A percentile compares a stretch with the other conserved stretches of the same genome.
phyloP scores from a whole-genome alignment of 2,888 invertebrate genomes.

The Eupithecia exiguata region DNA sequence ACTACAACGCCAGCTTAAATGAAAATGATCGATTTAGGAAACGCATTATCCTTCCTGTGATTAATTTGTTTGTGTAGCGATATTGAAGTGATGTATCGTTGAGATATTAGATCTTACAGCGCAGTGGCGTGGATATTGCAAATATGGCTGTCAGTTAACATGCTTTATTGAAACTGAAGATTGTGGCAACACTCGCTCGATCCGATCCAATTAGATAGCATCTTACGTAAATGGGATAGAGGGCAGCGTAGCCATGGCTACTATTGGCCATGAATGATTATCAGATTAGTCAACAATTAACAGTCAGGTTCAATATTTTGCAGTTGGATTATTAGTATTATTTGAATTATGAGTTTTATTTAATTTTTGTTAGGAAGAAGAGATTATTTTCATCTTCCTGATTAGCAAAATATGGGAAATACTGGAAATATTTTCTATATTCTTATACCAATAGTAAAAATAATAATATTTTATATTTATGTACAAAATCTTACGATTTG shows the following conservation, averaged over 20 bases:
- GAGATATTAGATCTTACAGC: conserved; percentile 34
- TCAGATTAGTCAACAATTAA: not conserved
- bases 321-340: no score
- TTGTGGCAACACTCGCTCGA: not conserved
- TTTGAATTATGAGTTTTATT: no score
- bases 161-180: conserved; percentile 16
- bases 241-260: not conserved
- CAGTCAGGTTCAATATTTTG: not conserved
- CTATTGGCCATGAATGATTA: not conserved
- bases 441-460: no score
- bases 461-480: no score
- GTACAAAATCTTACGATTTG: no score
- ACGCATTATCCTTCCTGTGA: not conserved
- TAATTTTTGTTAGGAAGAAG: no score
- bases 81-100: conserved; percentile 37
- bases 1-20: not conserved
- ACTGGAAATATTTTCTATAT: no score
- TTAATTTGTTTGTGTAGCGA: conserved; percentile 43
- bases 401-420: no score
- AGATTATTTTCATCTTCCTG: no score
- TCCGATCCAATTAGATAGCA: not conserved
- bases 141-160: conserved; percentile 10
- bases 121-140: conserved; percentile 17
- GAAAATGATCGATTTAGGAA: not conserved
- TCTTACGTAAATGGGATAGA: not conserved